phyloP scores from a whole-genome alignment of 2,888 invertebrate species.

The Spodoptera exigua region DNA sequence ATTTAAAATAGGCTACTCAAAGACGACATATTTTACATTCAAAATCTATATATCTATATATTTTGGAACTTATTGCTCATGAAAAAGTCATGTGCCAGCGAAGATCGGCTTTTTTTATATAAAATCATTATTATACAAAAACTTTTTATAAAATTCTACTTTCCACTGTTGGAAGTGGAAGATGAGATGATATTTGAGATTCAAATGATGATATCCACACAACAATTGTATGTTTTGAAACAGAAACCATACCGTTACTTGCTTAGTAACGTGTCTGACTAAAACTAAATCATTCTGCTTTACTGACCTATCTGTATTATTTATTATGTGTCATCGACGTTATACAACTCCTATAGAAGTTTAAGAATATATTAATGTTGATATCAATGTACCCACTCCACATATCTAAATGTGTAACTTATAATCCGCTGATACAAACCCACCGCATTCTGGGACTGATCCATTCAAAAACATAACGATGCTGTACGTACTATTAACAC shows the following conservation, averaged over 20 bases:
- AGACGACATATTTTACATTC: constrained; percentile 66
- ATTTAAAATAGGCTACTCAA: constrained; percentile 76
- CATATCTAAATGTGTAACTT: constrained; percentile 48
- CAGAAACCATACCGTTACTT: not conserved
- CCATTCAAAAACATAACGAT: constrained; percentile 63
- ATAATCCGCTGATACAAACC: constrained; percentile 35
- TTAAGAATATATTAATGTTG: constrained; percentile 48
- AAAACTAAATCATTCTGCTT: constrained; percentile 30
- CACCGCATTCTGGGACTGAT: constrained; percentile 54
- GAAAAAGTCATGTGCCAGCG: constrained; percentile 32
- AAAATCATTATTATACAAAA: constrained; percentile 41
- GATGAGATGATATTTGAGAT: constrained; percentile 22
- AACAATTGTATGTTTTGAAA: constrained; percentile 26
- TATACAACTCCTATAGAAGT: constrained; percentile 38
- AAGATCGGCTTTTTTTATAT: constrained; percentile 50
- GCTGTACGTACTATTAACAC: constrained; percentile 71
- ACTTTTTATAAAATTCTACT: constrained; percentile 44
- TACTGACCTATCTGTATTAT: constrained; percentile 32
- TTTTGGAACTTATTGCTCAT: constrained; percentile 69
- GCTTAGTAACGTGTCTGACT: constrained; percentile 8
- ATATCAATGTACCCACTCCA: constrained; percentile 50
- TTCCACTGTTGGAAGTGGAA: constrained; percentile 15
- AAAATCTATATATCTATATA: constrained; percentile 71
- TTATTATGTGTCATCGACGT: constrained; percentile 42
- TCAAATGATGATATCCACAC: constrained; percentile 6